Conservation (phyloP, 2,888 invertebrate genomes). For the Cyaniris semiargus region DNA sequence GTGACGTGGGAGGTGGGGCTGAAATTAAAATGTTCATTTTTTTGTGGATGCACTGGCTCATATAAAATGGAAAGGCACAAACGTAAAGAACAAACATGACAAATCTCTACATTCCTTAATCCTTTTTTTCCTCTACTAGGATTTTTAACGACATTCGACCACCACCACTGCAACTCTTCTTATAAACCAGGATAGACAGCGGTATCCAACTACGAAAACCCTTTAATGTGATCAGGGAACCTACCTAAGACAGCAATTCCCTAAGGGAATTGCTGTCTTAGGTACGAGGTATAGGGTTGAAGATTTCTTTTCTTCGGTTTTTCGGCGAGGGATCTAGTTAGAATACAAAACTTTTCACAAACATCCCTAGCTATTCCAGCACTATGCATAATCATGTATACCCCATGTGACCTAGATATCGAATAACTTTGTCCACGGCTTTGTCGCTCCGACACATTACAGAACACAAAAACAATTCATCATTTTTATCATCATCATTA, state of each 20-base stretch:
- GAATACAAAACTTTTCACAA: background rate
- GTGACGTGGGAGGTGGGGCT: background rate
- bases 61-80: background rate
- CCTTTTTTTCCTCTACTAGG: background rate
- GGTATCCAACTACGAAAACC: background rate
- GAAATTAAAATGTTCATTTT: background rate
- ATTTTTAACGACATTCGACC: background rate
- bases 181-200: background rate
- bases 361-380: slow-evolving; percentile 6
- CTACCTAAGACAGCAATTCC: too few species aligned
- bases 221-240: background rate
- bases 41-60: background rate
- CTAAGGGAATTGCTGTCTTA: background rate
- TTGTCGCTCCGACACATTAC: background rate
- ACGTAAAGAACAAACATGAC: too few species aligned
- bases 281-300: background rate
- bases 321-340: background rate
- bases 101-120: too few species aligned
- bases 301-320: background rate
- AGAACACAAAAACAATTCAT: background rate
- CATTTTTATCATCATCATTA: background rate
- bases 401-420: slow-evolving; percentile 39
- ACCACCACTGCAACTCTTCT: background rate
- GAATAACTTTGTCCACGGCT: slow-evolving; percentile 18
- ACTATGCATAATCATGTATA: slow-evolving; percentile 36